Evolutionary conservation across 1,140 invertebrate genomes (phyloP).

Genomic region (Lineus longissimus): DNA sequence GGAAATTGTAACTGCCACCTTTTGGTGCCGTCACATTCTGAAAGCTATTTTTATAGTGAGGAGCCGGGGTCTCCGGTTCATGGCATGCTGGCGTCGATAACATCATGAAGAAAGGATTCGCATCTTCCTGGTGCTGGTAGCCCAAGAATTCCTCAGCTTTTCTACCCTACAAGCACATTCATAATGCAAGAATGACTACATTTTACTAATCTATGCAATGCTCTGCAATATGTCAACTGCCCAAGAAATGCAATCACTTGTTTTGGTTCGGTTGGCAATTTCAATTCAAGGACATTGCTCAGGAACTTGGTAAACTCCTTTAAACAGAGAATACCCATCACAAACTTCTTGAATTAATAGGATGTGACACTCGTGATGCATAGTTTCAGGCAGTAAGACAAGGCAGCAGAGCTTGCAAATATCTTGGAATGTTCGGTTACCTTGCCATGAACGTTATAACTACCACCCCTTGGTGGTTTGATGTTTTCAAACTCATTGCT

Average conservation of each 20-base stretch:
- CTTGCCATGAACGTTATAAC: slow-evolving; percentile 62
- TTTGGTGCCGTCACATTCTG: slow-evolving; percentile 61
- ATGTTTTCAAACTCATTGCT: slow-evolving; percentile 60
- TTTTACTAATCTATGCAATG: background rate
- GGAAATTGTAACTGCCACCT: slow-evolving; percentile 70
- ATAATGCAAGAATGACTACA: background rate
- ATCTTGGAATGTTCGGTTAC: slow-evolving; percentile 3
- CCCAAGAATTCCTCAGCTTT: slow-evolving; percentile 62
- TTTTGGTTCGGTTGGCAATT: too few species aligned
- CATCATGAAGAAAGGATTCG: slow-evolving; percentile 74
- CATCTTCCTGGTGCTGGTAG: slow-evolving; percentile 19
- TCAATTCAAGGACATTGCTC: too few species aligned
- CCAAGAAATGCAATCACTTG: background rate
- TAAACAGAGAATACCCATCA: background rate
- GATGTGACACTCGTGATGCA: too few species aligned
- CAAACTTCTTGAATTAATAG: background rate
- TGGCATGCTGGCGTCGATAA: slow-evolving; percentile 79
- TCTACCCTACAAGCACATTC: slow-evolving; percentile 53
- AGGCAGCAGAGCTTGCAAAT: too few species aligned
- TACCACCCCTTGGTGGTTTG: slow-evolving; percentile 65
- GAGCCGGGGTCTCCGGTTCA: slow-evolving; percentile 75
- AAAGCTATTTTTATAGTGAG: slow-evolving; percentile 66
- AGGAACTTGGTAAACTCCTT: too few species aligned
- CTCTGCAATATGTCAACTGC: background rate
- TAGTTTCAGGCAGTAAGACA: too few species aligned